Evolutionary conservation across 2,113 vertebrate genomes (phyloP), one percentile per base, ranked within the genome.

Genomic region (Melanotaenia duboulayi): DNA sequence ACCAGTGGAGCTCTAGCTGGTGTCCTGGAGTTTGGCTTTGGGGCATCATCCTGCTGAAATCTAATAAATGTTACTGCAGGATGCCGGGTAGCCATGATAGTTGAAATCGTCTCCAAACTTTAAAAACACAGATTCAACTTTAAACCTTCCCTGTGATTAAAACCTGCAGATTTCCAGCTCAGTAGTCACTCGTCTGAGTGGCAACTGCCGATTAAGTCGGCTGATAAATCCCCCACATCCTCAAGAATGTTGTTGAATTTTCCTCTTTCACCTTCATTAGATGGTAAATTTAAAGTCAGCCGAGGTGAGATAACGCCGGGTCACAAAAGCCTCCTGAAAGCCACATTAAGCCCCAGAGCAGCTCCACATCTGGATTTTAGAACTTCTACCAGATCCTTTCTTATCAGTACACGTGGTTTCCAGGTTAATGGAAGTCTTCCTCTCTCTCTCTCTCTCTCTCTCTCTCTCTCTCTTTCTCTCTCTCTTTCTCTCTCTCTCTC

Each of bases 121-220:
- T 11, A 23, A 22, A 2, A 13, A 44, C 42, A 14, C 12, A 3
- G 12, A 44, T 4, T 13, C 10, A 19, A 46, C 14, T 13, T 7
- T 7, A 46, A 46, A 46, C 14, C 39, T 4, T 13, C 12, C 2
- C 42, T 46, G 14, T 46, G 17, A 46, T 19, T 46, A 46, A 46
- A 46, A 52, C 44, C 24, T 63, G 61, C 19, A 49, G 19, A 63
- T 49, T 20, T 49, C 11, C 61, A 20, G 24, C 44, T 64, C 28
- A 32, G 32, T 35, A 35, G 35, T 49, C 12, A 11, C 44, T 20
- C n/a, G 20, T 22, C 7, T 48, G 44, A n/a, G 5, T 6, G 44
- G 11, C n/a, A n/a, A n/a, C n/a, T n/a, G n/a, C 17, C 11, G 7
- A 46, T 46, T 17, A 17, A 19, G 17, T 7, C 13, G 42, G 13